phyloP scores from a whole-genome alignment of 92 coral and sea anemone genomes.

The Zoanthus sansibaricus region DNA sequence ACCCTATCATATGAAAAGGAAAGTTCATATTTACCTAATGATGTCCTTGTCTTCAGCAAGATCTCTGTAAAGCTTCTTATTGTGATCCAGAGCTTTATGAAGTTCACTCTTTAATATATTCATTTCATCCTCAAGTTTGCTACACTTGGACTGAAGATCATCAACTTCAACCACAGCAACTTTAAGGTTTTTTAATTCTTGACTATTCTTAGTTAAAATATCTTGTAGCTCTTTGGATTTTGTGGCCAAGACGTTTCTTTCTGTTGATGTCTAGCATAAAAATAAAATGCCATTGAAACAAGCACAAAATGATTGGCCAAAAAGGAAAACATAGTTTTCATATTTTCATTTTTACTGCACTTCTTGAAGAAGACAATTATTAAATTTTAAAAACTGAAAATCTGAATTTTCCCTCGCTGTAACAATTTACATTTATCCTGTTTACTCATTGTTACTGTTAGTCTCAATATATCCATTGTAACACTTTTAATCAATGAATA shows the following conservation, averaged over 20 bases:
- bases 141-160: slow-evolving; percentile 57
- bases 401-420: too few species aligned
- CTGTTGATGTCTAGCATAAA: background rate
- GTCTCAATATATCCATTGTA: too few species aligned
- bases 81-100: slow-evolving; percentile 44
- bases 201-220: slow-evolving; percentile 20
- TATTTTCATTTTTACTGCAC: too few species aligned
- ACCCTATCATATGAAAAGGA: background rate
- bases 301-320: background rate
- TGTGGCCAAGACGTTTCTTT: slow-evolving; percentile 10
- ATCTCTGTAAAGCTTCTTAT: slow-evolving; percentile 50
- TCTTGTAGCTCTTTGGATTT: slow-evolving; percentile 28
- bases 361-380: too few species aligned
- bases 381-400: too few species aligned
- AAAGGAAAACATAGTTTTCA: background rate
- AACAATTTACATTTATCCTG: too few species aligned
- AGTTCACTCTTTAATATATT: slow-evolving; percentile 50
- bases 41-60: slow-evolving; percentile 56
- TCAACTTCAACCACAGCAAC: slow-evolving; percentile 22
- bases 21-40: slow-evolving; percentile 46
- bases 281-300: background rate
- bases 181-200: slow-evolving; percentile 40
- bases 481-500: too few species aligned
- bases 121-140: slow-evolving; percentile 49
- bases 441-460: too few species aligned